Percentiles rank a stretch among this genome's conserved stretches.
phyloP scores from a whole-genome alignment of 2,888 invertebrate genomes.

The Sarcophaga variegata region DNA sequence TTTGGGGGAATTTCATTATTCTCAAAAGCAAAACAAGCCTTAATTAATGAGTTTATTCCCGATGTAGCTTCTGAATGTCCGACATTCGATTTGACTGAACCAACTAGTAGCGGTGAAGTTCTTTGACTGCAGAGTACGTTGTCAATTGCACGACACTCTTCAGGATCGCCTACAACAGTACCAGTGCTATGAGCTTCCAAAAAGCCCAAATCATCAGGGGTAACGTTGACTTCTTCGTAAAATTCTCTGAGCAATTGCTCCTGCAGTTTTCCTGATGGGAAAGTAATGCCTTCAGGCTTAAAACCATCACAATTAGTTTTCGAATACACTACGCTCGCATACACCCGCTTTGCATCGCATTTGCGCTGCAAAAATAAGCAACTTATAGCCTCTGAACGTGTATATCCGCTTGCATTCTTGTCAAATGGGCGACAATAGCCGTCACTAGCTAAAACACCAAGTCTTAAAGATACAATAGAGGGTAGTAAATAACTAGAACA shows the following conservation, averaged over 20 bases:
- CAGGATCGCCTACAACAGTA: constrained; percentile 93
- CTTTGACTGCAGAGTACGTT: constrained; percentile 89
- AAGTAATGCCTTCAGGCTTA: constrained; percentile 87
- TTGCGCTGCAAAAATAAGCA: constrained; percentile 88
- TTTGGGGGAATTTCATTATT: constrained; percentile 92
- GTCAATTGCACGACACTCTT: constrained; percentile 92
- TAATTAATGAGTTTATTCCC: constrained; percentile 91
- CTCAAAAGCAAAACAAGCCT: constrained; percentile 92
- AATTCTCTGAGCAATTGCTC: constrained; percentile 85
- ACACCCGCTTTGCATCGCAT: constrained; percentile 86
- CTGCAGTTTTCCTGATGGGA: constrained; percentile 86
- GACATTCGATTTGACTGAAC: constrained; percentile 96
- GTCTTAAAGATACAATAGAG: constrained; percentile 78
- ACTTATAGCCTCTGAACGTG: constrained; percentile 90
- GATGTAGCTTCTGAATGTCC: constrained; percentile 96
- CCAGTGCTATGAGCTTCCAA: constrained; percentile 95
- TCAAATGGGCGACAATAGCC: constrained; percentile 97
- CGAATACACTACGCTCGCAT: constrained; percentile 88
- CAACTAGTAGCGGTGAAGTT: constrained; percentile 90
- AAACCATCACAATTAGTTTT: constrained; percentile 92
- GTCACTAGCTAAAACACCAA: constrained; percentile 90
- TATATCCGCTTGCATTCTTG: constrained; percentile 90
- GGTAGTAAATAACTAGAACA: too few relatives aligned
- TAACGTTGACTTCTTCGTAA: constrained; percentile 87
- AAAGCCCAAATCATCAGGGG: constrained; percentile 87